These are phyloP conservation scores for Canis aureus DNA, from an alignment of 2,113 vertebrate genomes.

Conservation along the genomic window DNA sequence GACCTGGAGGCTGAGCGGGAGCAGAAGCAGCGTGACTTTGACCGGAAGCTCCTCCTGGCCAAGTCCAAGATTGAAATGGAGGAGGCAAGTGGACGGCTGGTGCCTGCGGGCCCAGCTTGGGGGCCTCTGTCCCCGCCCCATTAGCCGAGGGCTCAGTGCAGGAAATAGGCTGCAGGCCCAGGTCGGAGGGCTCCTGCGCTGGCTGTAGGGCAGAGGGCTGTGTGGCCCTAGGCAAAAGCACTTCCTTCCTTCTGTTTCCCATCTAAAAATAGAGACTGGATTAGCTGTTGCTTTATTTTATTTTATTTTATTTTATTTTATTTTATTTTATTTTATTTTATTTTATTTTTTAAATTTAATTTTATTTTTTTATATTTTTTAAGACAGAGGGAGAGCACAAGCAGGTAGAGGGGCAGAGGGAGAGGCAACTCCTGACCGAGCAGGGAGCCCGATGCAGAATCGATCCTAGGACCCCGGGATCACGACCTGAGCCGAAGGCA, in stretches of 20 bases:
- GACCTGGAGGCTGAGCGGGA: slow-evolving; percentile 95
- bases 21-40: slow-evolving; percentile 97
- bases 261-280: neutral
- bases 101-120: neutral
- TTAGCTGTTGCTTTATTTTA: neutral
- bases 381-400: too few species aligned
- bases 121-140: neutral
- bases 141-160: neutral
- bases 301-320: neutral
- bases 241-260: neutral
- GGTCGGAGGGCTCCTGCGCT: accelerated
- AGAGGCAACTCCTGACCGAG: too few species aligned
- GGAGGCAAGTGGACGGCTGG: slow-evolving; percentile 87
- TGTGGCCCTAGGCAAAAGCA: neutral
- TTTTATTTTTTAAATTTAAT: too few species aligned
- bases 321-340: too few species aligned
- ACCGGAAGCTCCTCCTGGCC: slow-evolving; percentile 97
- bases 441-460: too few species aligned
- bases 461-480: too few species aligned
- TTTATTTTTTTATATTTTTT: too few species aligned
- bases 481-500: too few species aligned
- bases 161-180: accelerated
- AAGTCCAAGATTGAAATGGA: slow-evolving; percentile 98
- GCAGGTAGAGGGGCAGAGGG: too few species aligned
- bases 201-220: neutral